A percentile compares a stretch with the other conserved stretches of the same genome.
Conservation (phyloP, 2,797 vertebrate genomes). For the Kryptopterus vitreolus region DNA sequence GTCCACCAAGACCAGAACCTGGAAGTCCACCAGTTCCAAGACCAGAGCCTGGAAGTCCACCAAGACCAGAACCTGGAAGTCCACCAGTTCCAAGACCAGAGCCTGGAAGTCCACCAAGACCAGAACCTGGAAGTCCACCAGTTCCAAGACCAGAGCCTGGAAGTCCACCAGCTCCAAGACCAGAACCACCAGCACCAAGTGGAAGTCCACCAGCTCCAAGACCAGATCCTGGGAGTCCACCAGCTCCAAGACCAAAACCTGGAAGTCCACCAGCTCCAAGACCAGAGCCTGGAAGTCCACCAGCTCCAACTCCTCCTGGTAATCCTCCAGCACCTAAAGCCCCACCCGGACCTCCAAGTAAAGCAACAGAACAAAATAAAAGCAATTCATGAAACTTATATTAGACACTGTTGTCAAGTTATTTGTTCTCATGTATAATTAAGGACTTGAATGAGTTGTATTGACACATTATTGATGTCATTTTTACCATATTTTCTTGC, state of each 20-base stretch:
- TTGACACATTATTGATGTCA: not conserved
- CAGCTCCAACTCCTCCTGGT: slow-evolving; percentile 49
- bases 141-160: slow-evolving; percentile 47
- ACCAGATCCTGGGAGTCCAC: slow-evolving; percentile 50
- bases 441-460: too few relatives aligned
- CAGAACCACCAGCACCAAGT: too few relatives aligned
- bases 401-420: not conserved
- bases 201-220: slow-evolving; percentile 34
- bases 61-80: slow-evolving; percentile 26
- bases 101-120: slow-evolving; percentile 17
- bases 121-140: slow-evolving; percentile 33
- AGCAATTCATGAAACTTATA: not conserved
- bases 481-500: slow-evolving; percentile 70
- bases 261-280: not conserved
- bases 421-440: too few relatives aligned
- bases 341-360: slow-evolving; percentile 50
- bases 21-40: slow-evolving; percentile 22
- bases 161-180: slow-evolving; percentile 40
- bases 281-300: slow-evolving; percentile 1
- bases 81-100: slow-evolving; percentile 28
- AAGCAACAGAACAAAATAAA: slow-evolving; percentile 54
- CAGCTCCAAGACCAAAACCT: not conserved
- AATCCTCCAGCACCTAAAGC: slow-evolving; percentile 58
- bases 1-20: slow-evolving; percentile 42
- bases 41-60: slow-evolving; percentile 18